Conservation (phyloP, 2,888 invertebrate genomes). For the Syrphus vitripennis region DNA sequence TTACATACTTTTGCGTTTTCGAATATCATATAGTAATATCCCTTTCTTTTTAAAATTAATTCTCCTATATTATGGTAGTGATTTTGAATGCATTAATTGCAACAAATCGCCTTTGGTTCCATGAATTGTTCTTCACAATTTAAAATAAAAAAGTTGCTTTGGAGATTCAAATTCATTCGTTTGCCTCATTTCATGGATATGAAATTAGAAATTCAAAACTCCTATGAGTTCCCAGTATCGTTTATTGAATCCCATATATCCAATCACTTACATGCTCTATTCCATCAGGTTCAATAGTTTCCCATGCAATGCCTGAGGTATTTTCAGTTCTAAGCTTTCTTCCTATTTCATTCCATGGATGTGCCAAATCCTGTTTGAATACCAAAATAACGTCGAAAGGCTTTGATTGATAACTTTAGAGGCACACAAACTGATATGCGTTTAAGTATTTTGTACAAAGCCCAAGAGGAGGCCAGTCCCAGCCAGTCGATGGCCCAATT, state of each 20-base stretch:
- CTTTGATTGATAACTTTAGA: slow-evolving; percentile 55
- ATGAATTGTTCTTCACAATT: background rate
- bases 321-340: background rate
- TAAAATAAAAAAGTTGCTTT: background rate
- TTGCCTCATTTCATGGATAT: slow-evolving; percentile 16
- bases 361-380: slow-evolving; percentile 22
- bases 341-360: background rate
- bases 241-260: background rate
- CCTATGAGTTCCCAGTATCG: slow-evolving; percentile 28
- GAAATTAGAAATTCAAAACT: slow-evolving; percentile 37
- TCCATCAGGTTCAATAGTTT: slow-evolving; percentile 24
- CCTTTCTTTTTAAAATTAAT: too few relatives aligned
- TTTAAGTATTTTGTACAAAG: background rate
- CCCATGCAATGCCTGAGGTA: slow-evolving; percentile 3
- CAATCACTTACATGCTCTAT: slow-evolving; percentile 7
- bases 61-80: too few relatives aligned
- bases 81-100: background rate
- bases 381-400: slow-evolving; percentile 1
- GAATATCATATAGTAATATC: too few relatives aligned
- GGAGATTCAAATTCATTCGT: background rate
- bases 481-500: background rate
- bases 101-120: background rate
- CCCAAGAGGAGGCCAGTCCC: background rate
- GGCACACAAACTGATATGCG: background rate
- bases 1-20: too few relatives aligned